Conservation (phyloP, 2,888 invertebrate genomes). For the Aricia artaxerxes region DNA sequence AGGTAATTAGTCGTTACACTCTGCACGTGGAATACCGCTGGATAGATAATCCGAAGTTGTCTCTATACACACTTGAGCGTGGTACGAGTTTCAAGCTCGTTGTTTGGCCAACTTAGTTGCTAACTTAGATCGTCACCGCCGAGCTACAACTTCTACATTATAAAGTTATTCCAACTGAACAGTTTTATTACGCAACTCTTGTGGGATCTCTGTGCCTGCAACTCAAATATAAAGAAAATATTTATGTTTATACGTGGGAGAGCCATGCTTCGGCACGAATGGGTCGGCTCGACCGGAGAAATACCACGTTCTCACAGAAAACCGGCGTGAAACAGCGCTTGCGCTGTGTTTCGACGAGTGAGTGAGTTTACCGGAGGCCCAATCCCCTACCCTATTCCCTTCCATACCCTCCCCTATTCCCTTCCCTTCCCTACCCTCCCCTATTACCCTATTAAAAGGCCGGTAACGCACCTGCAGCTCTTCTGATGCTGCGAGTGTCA, state of each 20-base stretch:
- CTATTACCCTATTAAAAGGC: no score
- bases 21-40: not conserved
- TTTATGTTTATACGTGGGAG: not conserved
- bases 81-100: not conserved
- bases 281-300: no score
- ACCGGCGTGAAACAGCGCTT: no score
- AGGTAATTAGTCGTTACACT: not conserved
- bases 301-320: no score
- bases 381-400: no score
- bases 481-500: no score
- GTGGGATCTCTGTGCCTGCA: not conserved
- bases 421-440: no score
- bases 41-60: not conserved
- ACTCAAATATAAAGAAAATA: not conserved
- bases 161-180: constrained; percentile 1
- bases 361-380: no score
- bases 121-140: constrained; percentile 1
- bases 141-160: constrained; percentile 8
- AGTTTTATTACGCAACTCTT: not conserved
- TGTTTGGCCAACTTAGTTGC: constrained; percentile 21
- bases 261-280: no score
- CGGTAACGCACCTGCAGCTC: no score
- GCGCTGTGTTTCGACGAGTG: no score
- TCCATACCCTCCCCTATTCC: no score
- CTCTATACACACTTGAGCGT: not conserved